Evolutionary conservation across 2,113 vertebrate genomes (phyloP).

Genomic region (Mandrillus leucophaeus): DNA sequence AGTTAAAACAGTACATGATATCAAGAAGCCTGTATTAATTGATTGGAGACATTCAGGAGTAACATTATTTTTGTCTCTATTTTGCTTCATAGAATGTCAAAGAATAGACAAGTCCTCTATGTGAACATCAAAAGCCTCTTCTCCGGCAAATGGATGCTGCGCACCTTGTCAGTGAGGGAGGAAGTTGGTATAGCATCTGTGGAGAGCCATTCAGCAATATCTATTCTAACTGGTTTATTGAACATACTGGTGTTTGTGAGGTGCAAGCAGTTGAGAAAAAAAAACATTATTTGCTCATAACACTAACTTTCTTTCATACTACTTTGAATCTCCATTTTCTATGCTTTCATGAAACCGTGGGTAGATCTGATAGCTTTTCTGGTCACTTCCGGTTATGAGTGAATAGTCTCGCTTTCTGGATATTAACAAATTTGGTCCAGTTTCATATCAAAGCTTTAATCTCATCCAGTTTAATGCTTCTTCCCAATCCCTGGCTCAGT

Average conservation of each 20-base stretch:
- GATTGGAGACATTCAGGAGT: neutral
- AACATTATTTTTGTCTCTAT: neutral
- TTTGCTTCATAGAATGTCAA: neutral
- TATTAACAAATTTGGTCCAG: neutral
- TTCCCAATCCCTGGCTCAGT: neutral
- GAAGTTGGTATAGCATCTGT: neutral
- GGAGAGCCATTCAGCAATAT: neutral
- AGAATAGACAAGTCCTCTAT: neutral
- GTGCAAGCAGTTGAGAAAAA: neutral
- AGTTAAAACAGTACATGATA: neutral
- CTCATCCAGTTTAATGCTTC: neutral
- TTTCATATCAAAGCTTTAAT: neutral
- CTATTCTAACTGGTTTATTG: neutral
- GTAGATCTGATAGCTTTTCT: neutral
- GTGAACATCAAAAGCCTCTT: neutral
- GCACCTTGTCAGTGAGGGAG: neutral
- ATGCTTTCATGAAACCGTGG: neutral
- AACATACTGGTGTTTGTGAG: neutral
- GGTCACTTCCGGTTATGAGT: neutral
- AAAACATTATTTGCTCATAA: neutral
- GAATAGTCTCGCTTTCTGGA: neutral
- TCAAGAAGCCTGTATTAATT: neutral
- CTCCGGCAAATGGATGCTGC: neutral
- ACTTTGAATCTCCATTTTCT: neutral
- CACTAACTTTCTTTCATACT: neutral